A percentile compares a stretch with the other conserved stretches of the same genome.
Evolutionary conservation across 2,797 vertebrate genomes (phyloP).

Genomic region (Phataginus tetradactyla): DNA sequence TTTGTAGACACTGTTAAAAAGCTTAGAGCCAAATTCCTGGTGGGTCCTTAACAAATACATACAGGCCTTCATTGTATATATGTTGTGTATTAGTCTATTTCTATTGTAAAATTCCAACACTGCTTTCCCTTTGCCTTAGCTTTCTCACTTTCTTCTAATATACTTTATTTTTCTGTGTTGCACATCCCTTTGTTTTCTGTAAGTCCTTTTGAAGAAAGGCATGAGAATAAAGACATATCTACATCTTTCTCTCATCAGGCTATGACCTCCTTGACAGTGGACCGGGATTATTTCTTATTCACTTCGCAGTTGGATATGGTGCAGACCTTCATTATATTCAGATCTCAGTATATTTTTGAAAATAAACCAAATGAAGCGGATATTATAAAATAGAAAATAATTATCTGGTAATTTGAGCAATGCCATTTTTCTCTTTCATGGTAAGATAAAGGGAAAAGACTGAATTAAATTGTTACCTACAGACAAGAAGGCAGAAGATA

Average conservation of each 20-base stretch:
- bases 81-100: neutral
- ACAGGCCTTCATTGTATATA: neutral
- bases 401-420: neutral
- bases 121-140: neutral
- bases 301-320: neutral
- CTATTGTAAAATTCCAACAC: neutral
- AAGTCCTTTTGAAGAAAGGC: neutral
- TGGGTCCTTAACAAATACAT: neutral
- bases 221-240: neutral
- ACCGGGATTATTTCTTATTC: neutral
- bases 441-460: neutral
- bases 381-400: slow-evolving; percentile 6
- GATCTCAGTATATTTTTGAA: neutral
- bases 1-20: neutral
- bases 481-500: neutral
- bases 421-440: slow-evolving; percentile 7
- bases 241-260: neutral
- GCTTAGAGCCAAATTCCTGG: neutral
- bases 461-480: neutral
- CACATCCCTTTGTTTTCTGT: neutral
- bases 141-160: neutral
- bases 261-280: neutral
- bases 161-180: neutral
- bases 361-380: slow-evolving; percentile 1
- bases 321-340: neutral